Conservation (phyloP, 2,113 vertebrate genomes). For the Cavia aperea region DNA sequence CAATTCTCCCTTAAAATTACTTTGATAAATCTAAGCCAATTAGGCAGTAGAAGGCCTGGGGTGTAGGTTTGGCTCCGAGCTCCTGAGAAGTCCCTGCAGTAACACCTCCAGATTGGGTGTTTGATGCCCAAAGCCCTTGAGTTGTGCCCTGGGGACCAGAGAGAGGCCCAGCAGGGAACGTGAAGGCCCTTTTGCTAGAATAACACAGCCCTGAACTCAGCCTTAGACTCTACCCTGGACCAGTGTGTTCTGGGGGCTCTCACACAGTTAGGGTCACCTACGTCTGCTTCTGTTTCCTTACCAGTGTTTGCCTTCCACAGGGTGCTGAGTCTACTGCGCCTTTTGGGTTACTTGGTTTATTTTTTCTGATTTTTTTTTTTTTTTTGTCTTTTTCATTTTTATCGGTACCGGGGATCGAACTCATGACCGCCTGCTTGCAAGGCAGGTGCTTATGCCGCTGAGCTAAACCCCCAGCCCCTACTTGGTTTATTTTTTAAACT, state of each 20-base stretch:
- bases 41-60: conserved; percentile 65
- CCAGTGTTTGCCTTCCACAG: neutral
- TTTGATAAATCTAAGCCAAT: conserved; percentile 79
- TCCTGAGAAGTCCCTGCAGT: neutral
- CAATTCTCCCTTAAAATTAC: conserved; percentile 81
- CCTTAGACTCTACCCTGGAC: neutral
- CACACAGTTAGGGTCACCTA: neutral
- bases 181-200: neutral
- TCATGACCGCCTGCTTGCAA: too few species aligned
- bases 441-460: too few species aligned
- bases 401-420: too few species aligned
- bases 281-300: neutral
- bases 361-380: neutral
- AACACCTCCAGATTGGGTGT: neutral
- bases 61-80: neutral
- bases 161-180: neutral
- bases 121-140: neutral
- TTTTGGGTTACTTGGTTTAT: neutral
- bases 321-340: too few species aligned
- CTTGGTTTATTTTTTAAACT: neutral
- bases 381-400: too few species aligned
- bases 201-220: neutral
- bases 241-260: neutral
- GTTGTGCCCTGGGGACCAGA: neutral
- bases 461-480: neutral